Percentiles rank a stretch among this genome's conserved stretches.
Evolutionary conservation across 2,113 vertebrate genomes (phyloP).

Genomic region (Dicerorhinus sumatrensis): DNA sequence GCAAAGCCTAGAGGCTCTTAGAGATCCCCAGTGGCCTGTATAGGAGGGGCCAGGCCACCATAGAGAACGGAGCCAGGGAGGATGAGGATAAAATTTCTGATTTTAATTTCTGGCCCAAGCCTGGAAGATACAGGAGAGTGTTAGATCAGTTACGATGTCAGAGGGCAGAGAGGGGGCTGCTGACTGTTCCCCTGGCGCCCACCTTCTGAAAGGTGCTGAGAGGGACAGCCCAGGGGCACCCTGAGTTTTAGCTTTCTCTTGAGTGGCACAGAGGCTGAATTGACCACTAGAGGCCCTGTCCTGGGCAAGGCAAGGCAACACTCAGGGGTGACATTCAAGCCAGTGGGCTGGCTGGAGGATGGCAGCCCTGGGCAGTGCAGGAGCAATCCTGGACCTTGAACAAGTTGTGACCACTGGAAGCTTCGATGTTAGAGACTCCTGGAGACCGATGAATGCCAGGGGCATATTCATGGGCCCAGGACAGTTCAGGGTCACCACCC

Average conservation of each 20-base stretch:
- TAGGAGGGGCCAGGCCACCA: neutral
- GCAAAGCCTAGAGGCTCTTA: neutral
- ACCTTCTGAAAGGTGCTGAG: neutral
- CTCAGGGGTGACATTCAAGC: neutral
- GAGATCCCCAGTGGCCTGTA: neutral
- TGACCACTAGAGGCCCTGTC: neutral
- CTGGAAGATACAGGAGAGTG: neutral
- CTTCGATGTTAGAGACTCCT: neutral
- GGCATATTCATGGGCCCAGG: neutral
- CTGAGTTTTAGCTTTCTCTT: neutral
- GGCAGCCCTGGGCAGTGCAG: neutral
- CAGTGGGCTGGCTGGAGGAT: too few relatives aligned
- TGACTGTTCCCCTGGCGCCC: neutral
- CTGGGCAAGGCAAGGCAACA: neutral
- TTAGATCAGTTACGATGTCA: accelerated
- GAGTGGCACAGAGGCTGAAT: neutral
- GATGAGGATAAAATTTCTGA: too few relatives aligned
- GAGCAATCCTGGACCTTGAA: neutral
- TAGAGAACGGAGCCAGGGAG: neutral
- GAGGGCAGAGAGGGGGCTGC: too few relatives aligned
- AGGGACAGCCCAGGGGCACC: neutral
- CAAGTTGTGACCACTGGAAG: neutral
- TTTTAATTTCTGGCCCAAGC: neutral
- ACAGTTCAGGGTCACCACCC: too few relatives aligned
- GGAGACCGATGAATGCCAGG: neutral